Percentiles rank a stretch among this genome's conserved stretches.
These are phyloP conservation scores for Ommatoiulus sabulosus DNA, from an alignment of 2,888 invertebrate species.

Conservation along the genomic window DNA sequence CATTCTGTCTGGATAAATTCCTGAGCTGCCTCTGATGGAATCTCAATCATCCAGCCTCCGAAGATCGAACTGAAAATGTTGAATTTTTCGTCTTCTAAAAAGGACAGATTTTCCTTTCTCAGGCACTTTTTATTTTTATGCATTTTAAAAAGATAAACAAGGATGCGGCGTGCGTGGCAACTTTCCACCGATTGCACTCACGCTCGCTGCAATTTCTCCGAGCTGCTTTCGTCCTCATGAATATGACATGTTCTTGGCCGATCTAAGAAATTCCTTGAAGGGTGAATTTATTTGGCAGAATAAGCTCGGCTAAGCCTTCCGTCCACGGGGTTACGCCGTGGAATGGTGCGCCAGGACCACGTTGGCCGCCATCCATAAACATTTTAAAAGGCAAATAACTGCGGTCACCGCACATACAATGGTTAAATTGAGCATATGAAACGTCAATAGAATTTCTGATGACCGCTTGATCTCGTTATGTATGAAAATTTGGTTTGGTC, in stretches of 20 bases:
- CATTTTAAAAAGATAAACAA: neutral
- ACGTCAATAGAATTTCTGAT: constrained; percentile 14
- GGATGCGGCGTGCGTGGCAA: neutral
- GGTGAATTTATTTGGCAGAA: neutral
- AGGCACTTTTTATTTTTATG: neutral
- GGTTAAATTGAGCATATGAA: neutral
- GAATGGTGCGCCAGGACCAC: neutral
- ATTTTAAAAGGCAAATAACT: constrained; percentile 28
- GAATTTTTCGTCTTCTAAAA: neutral
- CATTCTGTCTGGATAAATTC: too few species aligned
- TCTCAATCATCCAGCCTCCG: neutral
- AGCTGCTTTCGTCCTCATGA: neutral
- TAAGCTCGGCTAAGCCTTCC: neutral
- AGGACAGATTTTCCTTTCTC: neutral
- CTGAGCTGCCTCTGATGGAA: neutral
- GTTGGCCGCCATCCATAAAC: constrained; percentile 6
- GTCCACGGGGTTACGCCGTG: neutral
- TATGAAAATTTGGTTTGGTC: neutral
- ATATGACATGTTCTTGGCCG: neutral
- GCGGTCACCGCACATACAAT: neutral
- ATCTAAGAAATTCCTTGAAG: neutral
- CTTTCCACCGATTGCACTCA: neutral
- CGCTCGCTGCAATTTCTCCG: neutral
- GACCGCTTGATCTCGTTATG: constrained; percentile 25
- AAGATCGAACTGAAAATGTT: neutral